Base-by-base conservation (phyloP, 2,113 vertebrate genomes). In the Labeo rohita region DNA sequence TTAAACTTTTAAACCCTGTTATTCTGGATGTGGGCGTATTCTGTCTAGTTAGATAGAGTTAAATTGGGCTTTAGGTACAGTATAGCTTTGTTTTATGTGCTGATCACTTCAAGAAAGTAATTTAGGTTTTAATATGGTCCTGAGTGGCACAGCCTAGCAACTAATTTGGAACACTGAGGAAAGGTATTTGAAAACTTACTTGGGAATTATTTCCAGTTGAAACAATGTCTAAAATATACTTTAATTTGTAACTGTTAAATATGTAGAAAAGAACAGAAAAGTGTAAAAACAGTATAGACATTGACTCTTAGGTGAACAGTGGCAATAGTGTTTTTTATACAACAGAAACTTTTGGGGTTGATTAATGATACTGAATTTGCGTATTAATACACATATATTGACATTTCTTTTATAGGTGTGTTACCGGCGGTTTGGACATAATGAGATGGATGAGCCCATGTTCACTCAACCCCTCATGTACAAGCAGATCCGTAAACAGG, bases 401-500 rank as follows among this genome's bases (percentile, higher is more conserved):
- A 82, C 10, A 34, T 9, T 73, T 50, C 7, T 68, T 45, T 78
- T 70, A 4, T 85, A 98, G 97, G 97, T 98, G 49, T 96, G 95
- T 89, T 98, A 98, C 91, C 93, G 96, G 34, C 94, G 96, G 45
- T 98, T 97, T 0, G 97, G 97, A 21, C 97, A 98, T 91, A 98
- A 99, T 0, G 97, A 99, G 93, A 97, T 98, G 96, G 97, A 98
- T 0, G 96, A 99, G 50, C 97, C 96, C 47, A 97, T 98, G 96
- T 98, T 99, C 92, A 99, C 97, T 0, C 97, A 98, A 84, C 97
- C 96, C 0, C 93, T 97, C 88, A 98, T 98, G 97, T 98, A 97
- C 93, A 98, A 98, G 90, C 97, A 97, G 92, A 99, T 98, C 90
- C 92, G 93, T 45, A 96, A 96, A 68, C 97, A 98, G 94, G 96